Base-by-base conservation (phyloP, 2,888 invertebrate species). In the Colostygia pectinataria region DNA sequence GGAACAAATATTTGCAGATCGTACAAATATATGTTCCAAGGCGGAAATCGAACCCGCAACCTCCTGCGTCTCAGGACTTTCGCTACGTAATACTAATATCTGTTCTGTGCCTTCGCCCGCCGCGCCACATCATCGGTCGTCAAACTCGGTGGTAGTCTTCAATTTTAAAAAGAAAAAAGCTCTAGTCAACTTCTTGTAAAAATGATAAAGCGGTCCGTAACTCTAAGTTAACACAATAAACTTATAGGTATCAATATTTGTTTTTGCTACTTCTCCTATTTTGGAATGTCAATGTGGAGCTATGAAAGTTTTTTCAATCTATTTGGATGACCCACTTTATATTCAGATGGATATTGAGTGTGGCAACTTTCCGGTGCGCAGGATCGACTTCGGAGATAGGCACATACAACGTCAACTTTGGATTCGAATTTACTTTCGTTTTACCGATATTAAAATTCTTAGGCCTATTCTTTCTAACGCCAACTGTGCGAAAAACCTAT, bases 281-380 rank as follows among this genome's bases (percentile, higher is more conserved):
- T 42, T 50, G 34, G 41, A 50, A 54, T 51, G 41, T 51, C 45
- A 51, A 50, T 40, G 48, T 40, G 48, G 48, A 31, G 47, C 55
- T 62, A 61, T 58, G 55, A 63, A 74, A 70, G 65, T 71, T 71
- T 78, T 80, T 80, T 74, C 80, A 79, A 80, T 80, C 79, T 78
- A 74, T 68, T 71, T 66, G 57, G 71, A 79, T 74, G 72, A 73
- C 71, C 73, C 69, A 74, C 74, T 80, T 79, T 77, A 76, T 79
- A 80, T 80, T 77, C 79, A 68, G 71, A 80, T 72, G 77, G 78
- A 73, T 78, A 80, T 79, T 72, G 77, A 75, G 74, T 78, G 72
- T 65, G 74, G 73, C 62, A 63, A 75, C 68, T 74, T 71, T 65
- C 59, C 66, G 53, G 62, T 60, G 61, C 57, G 49, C 52, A 43